These are phyloP conservation scores for Chiloscyllium punctatum DNA, from an alignment of 2,797 vertebrate species.

Conservation along the genomic window DNA sequence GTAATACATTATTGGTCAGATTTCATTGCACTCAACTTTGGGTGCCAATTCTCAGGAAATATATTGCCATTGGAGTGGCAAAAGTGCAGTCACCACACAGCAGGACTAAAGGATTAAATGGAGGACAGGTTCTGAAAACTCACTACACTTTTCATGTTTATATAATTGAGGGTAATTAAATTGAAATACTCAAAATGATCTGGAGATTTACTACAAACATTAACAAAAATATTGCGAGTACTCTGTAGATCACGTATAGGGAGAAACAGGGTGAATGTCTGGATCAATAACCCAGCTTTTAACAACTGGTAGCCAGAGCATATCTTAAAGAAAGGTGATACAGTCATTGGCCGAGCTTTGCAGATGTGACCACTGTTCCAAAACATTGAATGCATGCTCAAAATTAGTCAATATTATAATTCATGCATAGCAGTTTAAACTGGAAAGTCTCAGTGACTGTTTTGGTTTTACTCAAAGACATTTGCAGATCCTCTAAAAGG, in stretches of 20 bases:
- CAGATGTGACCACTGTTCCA: background rate
- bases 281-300: background rate
- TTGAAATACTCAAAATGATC: background rate
- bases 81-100: background rate
- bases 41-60: background rate
- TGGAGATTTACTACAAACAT: background rate
- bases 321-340: background rate
- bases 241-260: too few relatives aligned
- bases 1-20: background rate
- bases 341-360: background rate
- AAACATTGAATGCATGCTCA: background rate
- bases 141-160: background rate
- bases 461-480: background rate
- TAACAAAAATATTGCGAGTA: background rate
- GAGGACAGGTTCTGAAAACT: background rate
- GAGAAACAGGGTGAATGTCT: background rate
- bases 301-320: background rate
- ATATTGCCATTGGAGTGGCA: background rate
- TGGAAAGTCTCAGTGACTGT: background rate
- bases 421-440: background rate
- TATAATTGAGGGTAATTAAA: background rate
- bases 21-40: background rate
- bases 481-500: background rate
- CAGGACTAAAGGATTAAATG: background rate
- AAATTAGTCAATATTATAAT: background rate